Conservation (phyloP, 2,888 invertebrate species). For the Dorcus hopei region DNA sequence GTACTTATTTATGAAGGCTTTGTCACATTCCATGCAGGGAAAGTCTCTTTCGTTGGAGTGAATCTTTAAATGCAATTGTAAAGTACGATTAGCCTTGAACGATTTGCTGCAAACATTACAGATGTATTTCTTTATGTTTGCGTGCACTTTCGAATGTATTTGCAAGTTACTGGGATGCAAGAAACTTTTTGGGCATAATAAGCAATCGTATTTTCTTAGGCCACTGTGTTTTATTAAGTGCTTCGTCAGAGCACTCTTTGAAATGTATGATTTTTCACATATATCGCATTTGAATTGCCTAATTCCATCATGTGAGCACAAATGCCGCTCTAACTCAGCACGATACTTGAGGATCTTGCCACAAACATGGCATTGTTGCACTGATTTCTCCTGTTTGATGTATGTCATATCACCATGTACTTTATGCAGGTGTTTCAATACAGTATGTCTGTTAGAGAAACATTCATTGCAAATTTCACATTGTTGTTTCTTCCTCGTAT, state of each 20-base stretch:
- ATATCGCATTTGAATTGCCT: slow-evolving; percentile 25
- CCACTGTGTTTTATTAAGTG: slow-evolving; percentile 27
- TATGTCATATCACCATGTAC: background rate
- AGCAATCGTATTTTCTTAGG: slow-evolving; percentile 25
- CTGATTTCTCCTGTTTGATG: slow-evolving; percentile 7
- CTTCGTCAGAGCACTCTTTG: slow-evolving; percentile 23
- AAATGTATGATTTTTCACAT: slow-evolving; percentile 24
- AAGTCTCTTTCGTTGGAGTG: slow-evolving; percentile 29
- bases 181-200: slow-evolving; percentile 29
- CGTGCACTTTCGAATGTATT: slow-evolving; percentile 27
- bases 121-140: slow-evolving; percentile 20
- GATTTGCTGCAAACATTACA: slow-evolving; percentile 28
- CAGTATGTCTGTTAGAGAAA: background rate
- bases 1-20: slow-evolving; percentile 29
- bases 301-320: slow-evolving; percentile 23
- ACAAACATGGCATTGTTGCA: slow-evolving; percentile 29
- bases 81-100: slow-evolving; percentile 27
- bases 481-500: background rate
- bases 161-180: slow-evolving; percentile 27
- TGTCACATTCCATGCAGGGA: slow-evolving; percentile 29
- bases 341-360: slow-evolving; percentile 25
- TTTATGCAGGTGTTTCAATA: background rate
- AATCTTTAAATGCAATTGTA: slow-evolving; percentile 26
- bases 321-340: slow-evolving; percentile 23
- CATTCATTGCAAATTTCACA: background rate